Evolutionary conservation across 1,140 invertebrate species (phyloP).

Genomic region (Arion vulgaris): DNA sequence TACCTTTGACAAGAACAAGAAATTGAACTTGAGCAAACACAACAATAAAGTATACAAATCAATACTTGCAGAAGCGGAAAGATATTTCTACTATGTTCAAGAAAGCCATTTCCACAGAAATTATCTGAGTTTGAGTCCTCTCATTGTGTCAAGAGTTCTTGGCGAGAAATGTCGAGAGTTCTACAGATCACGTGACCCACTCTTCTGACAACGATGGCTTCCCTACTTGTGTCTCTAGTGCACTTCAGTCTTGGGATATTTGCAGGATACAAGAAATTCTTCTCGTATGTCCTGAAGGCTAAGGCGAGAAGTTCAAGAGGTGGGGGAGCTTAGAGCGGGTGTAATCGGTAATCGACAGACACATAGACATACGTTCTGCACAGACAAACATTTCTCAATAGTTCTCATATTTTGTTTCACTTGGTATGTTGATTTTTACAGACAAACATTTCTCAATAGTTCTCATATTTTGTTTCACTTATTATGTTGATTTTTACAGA

Average conservation of each 20-base stretch:
- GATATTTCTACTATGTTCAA: background rate
- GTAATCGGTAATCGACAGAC: background rate
- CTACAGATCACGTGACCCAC: slow-evolving; percentile 18
- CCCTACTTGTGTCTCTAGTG: background rate
- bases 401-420: too few species aligned
- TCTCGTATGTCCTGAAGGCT: background rate
- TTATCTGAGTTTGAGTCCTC: slow-evolving; percentile 7
- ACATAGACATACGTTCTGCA: too few species aligned
- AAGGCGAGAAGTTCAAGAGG: background rate
- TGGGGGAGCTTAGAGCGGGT: background rate
- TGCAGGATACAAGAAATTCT: background rate
- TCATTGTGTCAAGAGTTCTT: background rate
- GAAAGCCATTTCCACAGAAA: background rate
- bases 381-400: too few species aligned
- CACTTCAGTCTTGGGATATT: background rate
- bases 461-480: too few species aligned
- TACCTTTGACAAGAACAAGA: too few species aligned
- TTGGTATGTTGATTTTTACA: too few species aligned
- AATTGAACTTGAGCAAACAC: too few species aligned
- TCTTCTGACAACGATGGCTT: background rate
- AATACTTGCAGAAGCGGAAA: background rate
- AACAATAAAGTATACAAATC: too few species aligned
- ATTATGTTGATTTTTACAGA: too few species aligned
- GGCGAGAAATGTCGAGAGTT: slow-evolving; percentile 4
- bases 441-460: too few species aligned